Percentiles rank a stretch among this genome's conserved stretches.
phyloP scores from a whole-genome alignment of 2,888 invertebrate species.

The Apotomis betuletana region DNA sequence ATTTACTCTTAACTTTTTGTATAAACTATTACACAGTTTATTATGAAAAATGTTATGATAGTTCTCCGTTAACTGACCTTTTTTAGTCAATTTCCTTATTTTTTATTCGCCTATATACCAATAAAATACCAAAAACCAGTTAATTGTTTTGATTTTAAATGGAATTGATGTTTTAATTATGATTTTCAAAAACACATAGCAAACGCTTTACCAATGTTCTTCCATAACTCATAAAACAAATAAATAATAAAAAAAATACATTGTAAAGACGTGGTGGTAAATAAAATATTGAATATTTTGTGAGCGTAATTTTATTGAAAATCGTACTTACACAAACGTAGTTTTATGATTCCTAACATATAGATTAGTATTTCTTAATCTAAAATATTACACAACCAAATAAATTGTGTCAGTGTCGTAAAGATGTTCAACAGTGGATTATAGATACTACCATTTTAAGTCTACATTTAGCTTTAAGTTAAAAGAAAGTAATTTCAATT shows the following conservation, averaged over 20 bases:
- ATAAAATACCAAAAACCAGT: no score
- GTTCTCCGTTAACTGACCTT: no score
- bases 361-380: no score
- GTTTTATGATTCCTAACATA: not conserved
- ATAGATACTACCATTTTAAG: not conserved
- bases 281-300: conserved; percentile 13
- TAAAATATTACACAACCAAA: no score
- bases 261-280: conserved; percentile 50
- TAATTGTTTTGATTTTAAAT: not conserved
- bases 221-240: conserved; percentile 28
- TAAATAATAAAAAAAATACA: conserved; percentile 34
- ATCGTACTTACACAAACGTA: not conserved
- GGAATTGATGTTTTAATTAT: not conserved
- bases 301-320: conserved; percentile 21
- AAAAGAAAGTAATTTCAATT: not conserved
- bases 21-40: no score
- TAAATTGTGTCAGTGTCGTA: no score
- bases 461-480: not conserved
- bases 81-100: no score
- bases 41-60: no score
- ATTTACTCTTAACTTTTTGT: no score
- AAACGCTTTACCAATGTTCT: conserved; percentile 5
- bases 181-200: not conserved
- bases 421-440: no score
- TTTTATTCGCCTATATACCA: no score